A percentile compares a stretch with the other conserved stretches of the same genome.
These are phyloP conservation scores for Sturnus vulgaris DNA, from an alignment of 2,113 vertebrate genomes.

Conservation along the genomic window DNA sequence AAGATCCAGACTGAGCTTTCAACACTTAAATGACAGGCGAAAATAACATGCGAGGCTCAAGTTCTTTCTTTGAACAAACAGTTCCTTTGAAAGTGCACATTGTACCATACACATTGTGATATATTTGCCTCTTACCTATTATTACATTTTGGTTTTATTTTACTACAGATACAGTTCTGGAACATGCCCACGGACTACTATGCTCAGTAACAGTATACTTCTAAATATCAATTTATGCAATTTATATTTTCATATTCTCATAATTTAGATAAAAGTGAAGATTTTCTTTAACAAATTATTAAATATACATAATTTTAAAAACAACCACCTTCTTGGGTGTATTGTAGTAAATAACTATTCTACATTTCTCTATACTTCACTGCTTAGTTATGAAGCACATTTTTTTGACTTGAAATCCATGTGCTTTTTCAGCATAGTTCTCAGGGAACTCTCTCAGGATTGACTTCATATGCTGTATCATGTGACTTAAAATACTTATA, in stretches of 20 bases:
- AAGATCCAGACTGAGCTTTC: conserved; percentile 21
- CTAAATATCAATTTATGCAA: not conserved
- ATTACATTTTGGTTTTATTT: not conserved
- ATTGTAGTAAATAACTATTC: not conserved
- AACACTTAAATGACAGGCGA: not conserved
- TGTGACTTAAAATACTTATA: conserved; percentile 8
- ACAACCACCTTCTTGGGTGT: not conserved
- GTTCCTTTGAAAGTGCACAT: conserved; percentile 14
- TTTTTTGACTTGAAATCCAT: not conserved
- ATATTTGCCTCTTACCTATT: conserved; percentile 3
- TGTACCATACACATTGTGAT: not conserved
- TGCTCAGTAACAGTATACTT: not conserved
- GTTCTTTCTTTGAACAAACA: not conserved
- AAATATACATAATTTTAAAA: conserved; percentile 1
- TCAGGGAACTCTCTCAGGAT: conserved; percentile 23
- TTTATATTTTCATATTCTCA: not conserved
- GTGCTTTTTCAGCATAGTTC: not conserved
- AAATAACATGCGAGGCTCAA: not conserved
- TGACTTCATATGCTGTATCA: not conserved
- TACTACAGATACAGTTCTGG: not conserved
- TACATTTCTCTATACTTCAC: not conserved
- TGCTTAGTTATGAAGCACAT: not conserved
- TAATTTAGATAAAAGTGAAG: not conserved
- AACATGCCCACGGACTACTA: conserved; percentile 15
- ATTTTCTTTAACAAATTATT: not conserved